A percentile compares a stretch with the other conserved stretches of the same genome.
phyloP scores from a whole-genome alignment of 1,140 invertebrate species.

The Polypedilum vanderplanki region DNA sequence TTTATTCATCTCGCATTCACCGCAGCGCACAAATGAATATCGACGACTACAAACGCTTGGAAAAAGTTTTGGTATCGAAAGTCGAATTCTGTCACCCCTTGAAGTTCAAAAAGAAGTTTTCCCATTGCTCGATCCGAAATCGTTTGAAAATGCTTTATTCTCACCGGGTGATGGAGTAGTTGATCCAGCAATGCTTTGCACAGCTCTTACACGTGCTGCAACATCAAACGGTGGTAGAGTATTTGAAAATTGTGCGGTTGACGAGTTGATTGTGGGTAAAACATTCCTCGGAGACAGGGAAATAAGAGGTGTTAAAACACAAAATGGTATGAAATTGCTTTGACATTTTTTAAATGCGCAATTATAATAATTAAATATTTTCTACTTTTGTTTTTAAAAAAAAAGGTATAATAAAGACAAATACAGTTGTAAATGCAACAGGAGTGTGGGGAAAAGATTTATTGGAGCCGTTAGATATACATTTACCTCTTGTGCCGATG shows the following conservation, averaged over 20 bases:
- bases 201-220: slow-evolving; percentile 63
- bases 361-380: not conserved
- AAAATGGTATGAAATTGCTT: slow-evolving; percentile 37
- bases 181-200: slow-evolving; percentile 73
- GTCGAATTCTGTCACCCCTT: slow-evolving; percentile 58
- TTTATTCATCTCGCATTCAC: slow-evolving; percentile 71
- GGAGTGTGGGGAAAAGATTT: slow-evolving; percentile 75
- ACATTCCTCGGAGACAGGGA: slow-evolving; percentile 49
- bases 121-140: slow-evolving; percentile 65
- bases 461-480: slow-evolving; percentile 60
- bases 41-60: slow-evolving; percentile 70
- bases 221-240: slow-evolving; percentile 64
- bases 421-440: slow-evolving; percentile 60
- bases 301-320: slow-evolving; percentile 67
- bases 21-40: slow-evolving; percentile 77
- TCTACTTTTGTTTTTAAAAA: not conserved
- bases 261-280: slow-evolving; percentile 50
- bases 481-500: slow-evolving; percentile 70
- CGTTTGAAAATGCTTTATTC: slow-evolving; percentile 68
- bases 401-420: slow-evolving; percentile 56
- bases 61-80: slow-evolving; percentile 67
- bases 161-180: slow-evolving; percentile 73
- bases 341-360: not conserved
- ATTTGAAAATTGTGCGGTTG: slow-evolving; percentile 65
- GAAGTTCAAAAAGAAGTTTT: slow-evolving; percentile 68